Evolutionary conservation across 2,888 invertebrate genomes (phyloP).

Genomic region (Mimumesa dahlbomi): DNA sequence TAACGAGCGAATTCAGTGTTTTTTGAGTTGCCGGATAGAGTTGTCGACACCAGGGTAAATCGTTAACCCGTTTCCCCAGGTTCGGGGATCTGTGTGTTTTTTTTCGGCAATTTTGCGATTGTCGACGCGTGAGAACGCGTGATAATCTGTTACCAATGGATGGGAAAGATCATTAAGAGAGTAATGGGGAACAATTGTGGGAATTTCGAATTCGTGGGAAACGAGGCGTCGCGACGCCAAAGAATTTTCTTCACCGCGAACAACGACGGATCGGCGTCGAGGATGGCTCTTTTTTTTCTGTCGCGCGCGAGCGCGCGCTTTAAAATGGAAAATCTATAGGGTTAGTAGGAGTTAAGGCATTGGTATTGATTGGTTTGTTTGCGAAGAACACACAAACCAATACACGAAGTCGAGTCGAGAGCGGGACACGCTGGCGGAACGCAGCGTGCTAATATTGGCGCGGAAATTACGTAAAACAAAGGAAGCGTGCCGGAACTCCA

Average conservation of each 20-base stretch:
- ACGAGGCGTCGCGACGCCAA: no score
- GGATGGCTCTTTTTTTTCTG: not conserved
- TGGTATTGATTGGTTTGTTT: conserved; percentile 79
- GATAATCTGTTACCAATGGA: no score
- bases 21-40: no score
- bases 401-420: conserved; percentile 65
- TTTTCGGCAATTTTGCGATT: no score
- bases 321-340: conserved; percentile 20
- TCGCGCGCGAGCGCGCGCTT: conserved; percentile 3
- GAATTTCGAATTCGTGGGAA: no score
- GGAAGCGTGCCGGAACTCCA: conserved; percentile 72
- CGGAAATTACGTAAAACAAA: conserved; percentile 79
- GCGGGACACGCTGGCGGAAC: conserved; percentile 71
- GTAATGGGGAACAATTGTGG: no score
- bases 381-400: conserved; percentile 76
- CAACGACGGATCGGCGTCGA: not conserved
- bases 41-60: no score
- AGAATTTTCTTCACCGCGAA: not conserved
- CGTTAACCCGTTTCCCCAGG: no score
- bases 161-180: no score
- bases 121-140: no score
- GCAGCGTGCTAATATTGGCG: conserved; percentile 78
- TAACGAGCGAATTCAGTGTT: no score
- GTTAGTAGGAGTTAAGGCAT: conserved; percentile 73
- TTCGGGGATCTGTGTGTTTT: no score